These are phyloP conservation scores for Andrena flavipes DNA, from an alignment of 2,888 invertebrate genomes.

Conservation along the genomic window DNA sequence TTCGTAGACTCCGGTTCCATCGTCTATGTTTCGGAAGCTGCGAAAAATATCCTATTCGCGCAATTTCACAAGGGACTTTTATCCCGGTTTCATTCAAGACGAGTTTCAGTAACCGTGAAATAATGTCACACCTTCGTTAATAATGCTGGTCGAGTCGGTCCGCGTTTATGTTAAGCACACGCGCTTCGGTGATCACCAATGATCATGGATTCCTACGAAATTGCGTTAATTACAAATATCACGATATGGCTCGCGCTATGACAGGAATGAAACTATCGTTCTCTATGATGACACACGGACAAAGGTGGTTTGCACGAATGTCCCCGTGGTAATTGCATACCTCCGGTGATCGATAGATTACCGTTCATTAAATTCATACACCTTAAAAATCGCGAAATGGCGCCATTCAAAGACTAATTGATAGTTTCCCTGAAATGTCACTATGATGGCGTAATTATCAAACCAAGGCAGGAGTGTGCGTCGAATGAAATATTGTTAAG, in stretches of 20 bases:
- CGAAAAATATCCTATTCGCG: no score
- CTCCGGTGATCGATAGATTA: conserved; percentile 48
- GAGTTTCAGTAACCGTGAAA: not conserved
- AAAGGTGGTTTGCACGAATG: conserved; percentile 34
- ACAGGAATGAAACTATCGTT: conserved; percentile 48
- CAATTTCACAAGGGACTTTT: not conserved
- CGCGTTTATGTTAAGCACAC: conserved; percentile 24
- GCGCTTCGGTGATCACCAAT: conserved; percentile 8
- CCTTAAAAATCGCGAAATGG: conserved; percentile 38
- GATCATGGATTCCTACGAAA: conserved; percentile 43
- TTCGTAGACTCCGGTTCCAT: not conserved
- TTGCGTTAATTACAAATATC: conserved; percentile 53
- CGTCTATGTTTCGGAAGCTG: no score
- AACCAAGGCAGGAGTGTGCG: not conserved
- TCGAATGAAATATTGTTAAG: not conserved
- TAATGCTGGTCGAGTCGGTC: conserved; percentile 16
- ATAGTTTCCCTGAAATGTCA: conserved; percentile 18
- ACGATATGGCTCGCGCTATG: conserved; percentile 21
- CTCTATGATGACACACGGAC: conserved; percentile 39
- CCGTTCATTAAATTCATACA: conserved; percentile 39
- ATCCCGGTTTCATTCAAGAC: not conserved
- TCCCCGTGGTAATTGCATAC: conserved; percentile 43
- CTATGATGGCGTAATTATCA: not conserved
- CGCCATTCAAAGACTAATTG: conserved; percentile 19
- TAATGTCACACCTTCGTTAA: conserved; percentile 11